Base-by-base conservation (phyloP, 2,888 invertebrate species). In the Chironomus riparius region DNA sequence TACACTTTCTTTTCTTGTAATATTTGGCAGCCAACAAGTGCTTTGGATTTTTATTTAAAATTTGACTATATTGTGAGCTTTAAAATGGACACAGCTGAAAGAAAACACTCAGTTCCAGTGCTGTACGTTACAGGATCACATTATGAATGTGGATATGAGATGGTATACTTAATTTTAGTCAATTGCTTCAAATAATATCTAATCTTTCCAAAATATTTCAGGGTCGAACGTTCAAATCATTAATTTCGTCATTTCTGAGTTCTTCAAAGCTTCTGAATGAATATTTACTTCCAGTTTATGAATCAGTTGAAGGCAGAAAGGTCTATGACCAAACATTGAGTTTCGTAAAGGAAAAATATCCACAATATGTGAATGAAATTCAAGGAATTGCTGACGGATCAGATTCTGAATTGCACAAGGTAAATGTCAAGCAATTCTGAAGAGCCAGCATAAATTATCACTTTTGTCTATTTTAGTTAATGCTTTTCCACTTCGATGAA, bases 341-440 rank as follows among this genome's bases (percentile, higher is more conserved):
- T 3, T 87, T 87, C 78, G 90, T 92, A 78, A 88, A 88, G 79
- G 83, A 86, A 70, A 89, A 90, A 79, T 94, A 88, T 83, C 94
- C 95, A 0, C 92, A 93, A 80, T 95, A 95, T 81, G 85, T 95
- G 2, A 87, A 89, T 77, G 95, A 95, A 83, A 85, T 95, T 61
- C 89, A 92, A 81, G 95, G 95, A 6, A 88, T 91, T n/a, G 92
- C 95, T 6, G 93, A 94, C 81, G 95, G 95, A 0, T 90, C 94
- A 1, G 87, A 89, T 78, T 91, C 95, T 4, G 91, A 93, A 0
- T 95, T 95, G 82, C 85, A 92, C 79, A 91, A 93, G 88, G 94
- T 93, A 82, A 82, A 79, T 47, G 3, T 15, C 18, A 3, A 18
- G 0, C 24, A 18, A 7, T 22, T 65, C 77, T 47, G 10, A 65